Evolutionary conservation across 2,113 vertebrate species (phyloP).

Genomic region (human (Homo sapiens)): GRCh38 chr15:88857501-88858000

Average conservation of each 20-base stretch:
- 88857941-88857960: conserved; percentile 81
- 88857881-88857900: conserved; percentile 84
- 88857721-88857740: conserved; percentile 81
- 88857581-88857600: conserved; percentile 86
- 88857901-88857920: conserved; percentile 74
- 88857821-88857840: conserved; percentile 81
- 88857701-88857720: conserved; percentile 83
- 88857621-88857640: conserved; percentile 84
- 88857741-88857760: conserved; percentile 61
- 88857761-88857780: conserved; percentile 81
- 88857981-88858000: conserved; percentile 79
- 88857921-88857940: conserved; percentile 79
- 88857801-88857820: conserved; percentile 73
- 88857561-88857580: conserved; percentile 87
- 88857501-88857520: conserved; percentile 82
- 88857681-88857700: conserved; percentile 79
- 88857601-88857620: conserved; percentile 79
- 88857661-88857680: conserved; percentile 80
- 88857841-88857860: conserved; percentile 82
- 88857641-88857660: conserved; percentile 82
- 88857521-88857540: conserved; percentile 85
- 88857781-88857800: conserved; percentile 77
- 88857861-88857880: conserved; percentile 82
- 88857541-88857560: conserved; percentile 83
- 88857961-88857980: conserved; percentile 81